A percentile compares a stretch with the other conserved stretches of the same genome.
These are phyloP conservation scores for Manis crassicaudata DNA, from an alignment of 2,797 vertebrate species.

Conservation along the genomic window DNA sequence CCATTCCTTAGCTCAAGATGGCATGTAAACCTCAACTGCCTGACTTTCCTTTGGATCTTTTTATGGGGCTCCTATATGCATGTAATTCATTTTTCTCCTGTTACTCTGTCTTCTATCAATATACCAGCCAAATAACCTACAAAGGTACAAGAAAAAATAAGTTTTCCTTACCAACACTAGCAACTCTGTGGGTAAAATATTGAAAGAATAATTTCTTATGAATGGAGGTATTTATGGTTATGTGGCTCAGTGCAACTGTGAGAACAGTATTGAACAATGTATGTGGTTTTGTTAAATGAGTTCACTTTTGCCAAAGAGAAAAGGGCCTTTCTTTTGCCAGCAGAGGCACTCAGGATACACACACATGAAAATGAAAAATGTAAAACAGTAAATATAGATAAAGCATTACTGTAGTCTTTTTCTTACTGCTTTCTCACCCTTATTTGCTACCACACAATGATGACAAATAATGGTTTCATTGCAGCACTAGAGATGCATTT, in stretches of 20 bases:
- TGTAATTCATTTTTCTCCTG: neutral
- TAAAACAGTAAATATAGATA: slow-evolving; percentile 73
- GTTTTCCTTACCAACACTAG: neutral
- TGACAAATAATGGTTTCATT: slow-evolving; percentile 53
- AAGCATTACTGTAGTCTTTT: slow-evolving; percentile 12
- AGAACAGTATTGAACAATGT: neutral
- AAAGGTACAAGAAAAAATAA: neutral
- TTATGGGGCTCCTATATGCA: neutral
- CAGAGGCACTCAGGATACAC: neutral
- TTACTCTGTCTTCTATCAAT: neutral
- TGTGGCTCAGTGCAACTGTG: neutral
- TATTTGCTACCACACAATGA: neutral
- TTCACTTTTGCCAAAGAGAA: slow-evolving; percentile 48
- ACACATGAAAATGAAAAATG: slow-evolving; percentile 62
- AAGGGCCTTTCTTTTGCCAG: slow-evolving; percentile 46
- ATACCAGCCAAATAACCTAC: neutral
- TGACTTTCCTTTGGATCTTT: neutral
- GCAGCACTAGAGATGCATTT: neutral
- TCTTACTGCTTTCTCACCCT: slow-evolving; percentile 4
- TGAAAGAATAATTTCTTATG: slow-evolving; percentile 3
- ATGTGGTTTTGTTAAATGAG: neutral
- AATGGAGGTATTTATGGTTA: slow-evolving; percentile 38
- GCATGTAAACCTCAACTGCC: neutral
- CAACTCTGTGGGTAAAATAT: slow-evolving; percentile 12
- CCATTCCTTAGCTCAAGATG: neutral